Evolutionary conservation across 2,797 vertebrate genomes (phyloP).

Genomic region (Choloepus didactylus): DNA sequence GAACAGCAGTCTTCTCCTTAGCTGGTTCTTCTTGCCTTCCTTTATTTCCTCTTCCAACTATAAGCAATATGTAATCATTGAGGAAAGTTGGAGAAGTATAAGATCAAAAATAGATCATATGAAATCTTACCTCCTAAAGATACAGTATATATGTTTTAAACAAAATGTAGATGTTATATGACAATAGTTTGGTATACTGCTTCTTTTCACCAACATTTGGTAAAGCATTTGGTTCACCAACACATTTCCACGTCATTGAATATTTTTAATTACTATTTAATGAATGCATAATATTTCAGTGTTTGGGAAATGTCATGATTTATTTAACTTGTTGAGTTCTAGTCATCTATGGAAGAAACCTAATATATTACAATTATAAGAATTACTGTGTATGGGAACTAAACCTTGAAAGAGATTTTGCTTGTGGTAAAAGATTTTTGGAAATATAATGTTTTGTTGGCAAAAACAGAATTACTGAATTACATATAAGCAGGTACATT

Average conservation of each 20-base stretch:
- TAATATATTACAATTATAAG: background rate
- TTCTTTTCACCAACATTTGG: background rate
- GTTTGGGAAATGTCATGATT: background rate
- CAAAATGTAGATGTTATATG: background rate
- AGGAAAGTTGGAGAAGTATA: background rate
- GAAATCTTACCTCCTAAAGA: background rate
- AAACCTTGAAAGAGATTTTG: background rate
- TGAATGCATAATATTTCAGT: background rate
- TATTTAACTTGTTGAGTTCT: background rate
- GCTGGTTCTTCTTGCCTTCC: background rate
- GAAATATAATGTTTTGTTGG: background rate
- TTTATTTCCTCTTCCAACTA: background rate
- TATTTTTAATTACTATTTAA: slow-evolving; percentile 6
- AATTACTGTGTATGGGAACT: background rate
- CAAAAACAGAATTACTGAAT: background rate
- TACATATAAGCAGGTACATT: background rate
- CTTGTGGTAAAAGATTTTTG: background rate
- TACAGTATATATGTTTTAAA: background rate
- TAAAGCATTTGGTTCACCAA: background rate
- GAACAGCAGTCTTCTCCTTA: background rate
- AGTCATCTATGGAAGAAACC: background rate
- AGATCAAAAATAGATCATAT: background rate
- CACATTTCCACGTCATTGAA: background rate
- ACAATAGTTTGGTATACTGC: background rate
- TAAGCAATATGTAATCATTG: background rate